phyloP scores from a whole-genome alignment of 92 coral and sea anemone species.

The Phenganax subtilis region DNA sequence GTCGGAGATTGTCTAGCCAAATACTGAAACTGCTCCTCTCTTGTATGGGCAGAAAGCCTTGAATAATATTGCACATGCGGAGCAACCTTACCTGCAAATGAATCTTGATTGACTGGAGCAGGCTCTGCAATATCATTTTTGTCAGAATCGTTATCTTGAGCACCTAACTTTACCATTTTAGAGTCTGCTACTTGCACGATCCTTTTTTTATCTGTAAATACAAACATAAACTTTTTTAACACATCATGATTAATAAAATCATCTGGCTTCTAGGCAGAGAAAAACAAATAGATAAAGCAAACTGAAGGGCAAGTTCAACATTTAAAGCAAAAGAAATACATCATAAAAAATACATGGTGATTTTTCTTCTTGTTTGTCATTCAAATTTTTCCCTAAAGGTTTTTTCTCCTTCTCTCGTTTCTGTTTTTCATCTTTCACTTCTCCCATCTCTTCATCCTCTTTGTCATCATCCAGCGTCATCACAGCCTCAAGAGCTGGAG shows the following conservation, averaged over 20 bases:
- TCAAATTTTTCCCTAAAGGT: constrained; percentile 26
- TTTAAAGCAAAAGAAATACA: background rate
- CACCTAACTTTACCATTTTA: constrained; percentile 1
- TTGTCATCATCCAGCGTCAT: constrained; percentile 95
- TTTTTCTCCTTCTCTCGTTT: constrained; percentile 43
- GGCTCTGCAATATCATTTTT: background rate
- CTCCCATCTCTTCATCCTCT: constrained; percentile 58
- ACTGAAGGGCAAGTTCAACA: background rate
- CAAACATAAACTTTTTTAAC: too few species aligned
- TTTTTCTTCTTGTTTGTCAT: constrained; percentile 34
- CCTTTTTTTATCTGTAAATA: constrained; percentile 15
- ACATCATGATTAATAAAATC: background rate
- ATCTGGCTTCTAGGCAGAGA: background rate
- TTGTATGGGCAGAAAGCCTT: background rate
- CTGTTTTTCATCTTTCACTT: constrained; percentile 52
- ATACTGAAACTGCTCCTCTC: background rate
- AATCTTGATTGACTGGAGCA: background rate
- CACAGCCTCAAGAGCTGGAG: constrained; percentile 93
- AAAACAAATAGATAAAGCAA: too few species aligned
- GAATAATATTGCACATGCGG: background rate
- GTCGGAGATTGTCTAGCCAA: too few species aligned
- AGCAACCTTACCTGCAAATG: constrained; percentile 6
- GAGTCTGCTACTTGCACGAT: constrained; percentile 33
- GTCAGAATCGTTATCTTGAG: constrained; percentile 1
- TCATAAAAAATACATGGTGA: constrained; percentile 6